These are phyloP conservation scores for Orgyia antiqua DNA, from an alignment of 2,888 invertebrate species.

Conservation along the genomic window DNA sequence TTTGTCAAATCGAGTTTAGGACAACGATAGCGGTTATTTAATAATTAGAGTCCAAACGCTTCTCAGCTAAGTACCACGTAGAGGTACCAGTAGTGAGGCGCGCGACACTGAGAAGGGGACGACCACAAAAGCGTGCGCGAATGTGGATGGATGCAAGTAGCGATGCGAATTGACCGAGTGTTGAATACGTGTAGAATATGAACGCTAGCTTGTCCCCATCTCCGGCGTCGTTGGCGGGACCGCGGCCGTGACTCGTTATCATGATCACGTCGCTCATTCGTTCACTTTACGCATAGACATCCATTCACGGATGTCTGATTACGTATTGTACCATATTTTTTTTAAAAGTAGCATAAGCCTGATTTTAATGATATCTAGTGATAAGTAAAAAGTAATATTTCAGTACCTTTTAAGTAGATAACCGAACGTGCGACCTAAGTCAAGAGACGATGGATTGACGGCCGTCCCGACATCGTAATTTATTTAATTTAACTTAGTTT, in stretches of 20 bases:
- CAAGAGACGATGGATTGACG: slow-evolving; percentile 75
- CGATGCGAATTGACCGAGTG: slow-evolving; percentile 39
- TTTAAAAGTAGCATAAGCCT: slow-evolving; percentile 67
- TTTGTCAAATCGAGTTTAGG: slow-evolving; percentile 49
- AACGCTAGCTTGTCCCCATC: slow-evolving; percentile 76
- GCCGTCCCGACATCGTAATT: slow-evolving; percentile 78
- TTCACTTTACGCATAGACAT: slow-evolving; percentile 70
- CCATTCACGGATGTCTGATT: slow-evolving; percentile 49
- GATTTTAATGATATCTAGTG: slow-evolving; percentile 63
- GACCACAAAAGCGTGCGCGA: slow-evolving; percentile 65
- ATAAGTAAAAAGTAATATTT: slow-evolving; percentile 70
- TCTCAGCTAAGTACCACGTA: slow-evolving; percentile 49
- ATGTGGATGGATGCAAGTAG: slow-evolving; percentile 61
- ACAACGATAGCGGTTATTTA: slow-evolving; percentile 66
- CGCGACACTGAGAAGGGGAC: slow-evolving; percentile 70
- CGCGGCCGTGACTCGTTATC: slow-evolving; percentile 70
- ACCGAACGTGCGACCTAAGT: slow-evolving; percentile 77
- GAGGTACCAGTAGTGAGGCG: slow-evolving; percentile 43
- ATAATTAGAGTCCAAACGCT: slow-evolving; percentile 58
- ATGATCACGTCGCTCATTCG: slow-evolving; percentile 74
- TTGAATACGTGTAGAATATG: slow-evolving; percentile 38
- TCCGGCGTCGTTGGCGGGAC: slow-evolving; percentile 63
- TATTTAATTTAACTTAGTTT: slow-evolving; percentile 70
- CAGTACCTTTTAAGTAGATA: slow-evolving; percentile 76
- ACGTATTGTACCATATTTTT: slow-evolving; percentile 75